Conservation (phyloP, 2,113 vertebrate genomes). For the Strix uralensis region DNA sequence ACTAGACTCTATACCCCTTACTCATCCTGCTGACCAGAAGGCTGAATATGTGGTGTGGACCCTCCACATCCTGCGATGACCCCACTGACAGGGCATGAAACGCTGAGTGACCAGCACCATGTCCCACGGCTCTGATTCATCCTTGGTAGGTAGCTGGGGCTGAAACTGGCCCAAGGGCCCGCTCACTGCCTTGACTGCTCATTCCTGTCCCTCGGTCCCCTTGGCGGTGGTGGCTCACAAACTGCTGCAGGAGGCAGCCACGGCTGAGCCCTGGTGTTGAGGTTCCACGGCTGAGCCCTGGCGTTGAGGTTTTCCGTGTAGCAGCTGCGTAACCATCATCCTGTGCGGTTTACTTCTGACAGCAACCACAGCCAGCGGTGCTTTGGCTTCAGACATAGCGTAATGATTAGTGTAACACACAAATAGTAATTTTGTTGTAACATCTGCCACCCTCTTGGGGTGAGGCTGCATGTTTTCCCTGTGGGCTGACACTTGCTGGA, state of each 20-base stretch:
- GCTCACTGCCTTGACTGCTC: fast-evolving
- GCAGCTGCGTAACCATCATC: neutral
- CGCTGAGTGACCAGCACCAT: fast-evolving
- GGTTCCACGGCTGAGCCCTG: fast-evolving
- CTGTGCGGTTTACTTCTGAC: neutral
- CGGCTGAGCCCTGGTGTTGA: fast-evolving
- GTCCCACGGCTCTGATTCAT: fast-evolving
- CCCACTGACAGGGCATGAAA: fast-evolving
- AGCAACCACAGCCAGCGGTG: neutral
- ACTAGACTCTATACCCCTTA: fast-evolving
- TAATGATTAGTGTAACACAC: neutral
- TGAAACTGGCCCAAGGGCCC: fast-evolving
- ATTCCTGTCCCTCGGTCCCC: neutral
- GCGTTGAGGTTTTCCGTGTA: neutral
- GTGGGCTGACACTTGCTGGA: conserved; percentile 26
- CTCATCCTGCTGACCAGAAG: neutral
- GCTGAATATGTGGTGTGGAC: fast-evolving
- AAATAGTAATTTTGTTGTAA: conserved; percentile 56
- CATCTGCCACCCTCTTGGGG: conserved; percentile 46
- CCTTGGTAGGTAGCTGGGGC: neutral
- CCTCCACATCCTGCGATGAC: fast-evolving
- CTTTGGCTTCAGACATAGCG: neutral
- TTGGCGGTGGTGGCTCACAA: fast-evolving
- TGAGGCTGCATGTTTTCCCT: conserved; percentile 53
- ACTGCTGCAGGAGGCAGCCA: fast-evolving